Percentiles rank a stretch among this genome's conserved stretches.
phyloP scores from a whole-genome alignment of 1,140 invertebrate species.

The Tenebrio molitor region DNA sequence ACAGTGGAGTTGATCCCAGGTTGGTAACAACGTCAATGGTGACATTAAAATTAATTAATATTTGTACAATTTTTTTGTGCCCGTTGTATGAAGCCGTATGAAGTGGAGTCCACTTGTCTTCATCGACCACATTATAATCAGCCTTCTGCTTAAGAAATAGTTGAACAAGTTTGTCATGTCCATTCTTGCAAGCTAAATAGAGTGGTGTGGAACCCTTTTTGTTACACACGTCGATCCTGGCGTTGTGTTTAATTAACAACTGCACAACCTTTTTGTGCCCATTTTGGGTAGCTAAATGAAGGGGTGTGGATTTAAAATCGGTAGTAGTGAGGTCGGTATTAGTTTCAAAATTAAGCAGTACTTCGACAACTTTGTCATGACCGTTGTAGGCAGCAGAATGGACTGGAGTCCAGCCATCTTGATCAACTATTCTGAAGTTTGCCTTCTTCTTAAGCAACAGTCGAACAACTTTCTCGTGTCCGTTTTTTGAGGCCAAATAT shows the following conservation, averaged over 20 bases:
- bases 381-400: conserved; percentile 2
- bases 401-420: conserved; percentile 4
- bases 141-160: too few relatives aligned
- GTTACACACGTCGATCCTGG: not conserved
- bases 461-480: not conserved
- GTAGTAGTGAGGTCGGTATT: too few relatives aligned
- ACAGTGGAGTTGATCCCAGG: conserved; percentile 34
- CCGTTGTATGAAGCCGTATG: too few relatives aligned
- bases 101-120: too few relatives aligned
- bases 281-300: not conserved
- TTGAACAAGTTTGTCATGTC: too few relatives aligned
- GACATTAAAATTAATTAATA: not conserved
- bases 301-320: not conserved
- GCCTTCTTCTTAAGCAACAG: not conserved
- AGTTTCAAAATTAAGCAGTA: conserved; percentile 1
- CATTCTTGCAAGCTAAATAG: not conserved
- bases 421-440: not conserved
- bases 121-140: too few relatives aligned
- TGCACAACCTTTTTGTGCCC: conserved; percentile 2
- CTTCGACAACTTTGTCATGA: conserved; percentile 1
- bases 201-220: not conserved
- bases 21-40: not conserved
- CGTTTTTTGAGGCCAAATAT: conserved; percentile 17
- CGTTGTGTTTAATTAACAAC: not conserved
- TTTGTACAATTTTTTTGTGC: not conserved